Conservation (phyloP, 2,888 invertebrate species). For the Archaeoteleia sp. region DNA sequence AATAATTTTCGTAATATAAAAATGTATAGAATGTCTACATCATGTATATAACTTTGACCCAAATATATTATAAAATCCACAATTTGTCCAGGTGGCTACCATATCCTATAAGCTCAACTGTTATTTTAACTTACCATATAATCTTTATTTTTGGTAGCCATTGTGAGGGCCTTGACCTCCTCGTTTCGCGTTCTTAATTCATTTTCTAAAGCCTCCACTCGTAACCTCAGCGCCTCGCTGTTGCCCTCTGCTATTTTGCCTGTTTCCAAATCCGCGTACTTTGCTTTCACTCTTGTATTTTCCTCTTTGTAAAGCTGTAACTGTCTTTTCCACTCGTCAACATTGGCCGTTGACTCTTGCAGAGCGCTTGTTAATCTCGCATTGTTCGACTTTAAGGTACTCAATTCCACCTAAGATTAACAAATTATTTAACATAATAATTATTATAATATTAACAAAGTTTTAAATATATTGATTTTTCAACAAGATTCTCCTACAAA, state of each 20-base stretch:
- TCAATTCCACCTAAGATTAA: conserved; percentile 83
- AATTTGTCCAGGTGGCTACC: too few species aligned
- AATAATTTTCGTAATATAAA: too few species aligned
- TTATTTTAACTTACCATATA: conserved; percentile 62
- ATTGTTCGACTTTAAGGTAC: conserved; percentile 97
- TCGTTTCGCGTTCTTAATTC: conserved; percentile 90
- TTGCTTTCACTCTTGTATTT: conserved; percentile 87
- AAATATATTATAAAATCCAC: too few species aligned
- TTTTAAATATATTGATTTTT: too few species aligned
- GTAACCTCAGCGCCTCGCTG: conserved; percentile 81
- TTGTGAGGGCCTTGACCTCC: conserved; percentile 82
- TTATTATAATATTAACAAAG: too few species aligned
- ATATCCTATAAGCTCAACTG: too few species aligned
- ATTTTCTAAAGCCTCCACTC: conserved; percentile 88
- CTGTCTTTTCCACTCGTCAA: conserved; percentile 98
- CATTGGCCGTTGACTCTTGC: conserved; percentile 96
- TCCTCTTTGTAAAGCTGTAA: conserved; percentile 94
- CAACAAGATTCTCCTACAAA: too few species aligned
- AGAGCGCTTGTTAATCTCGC: conserved; percentile 94
- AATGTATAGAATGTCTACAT: too few species aligned
- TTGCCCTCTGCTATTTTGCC: conserved; percentile 77
- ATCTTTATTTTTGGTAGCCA: conserved; percentile 73
- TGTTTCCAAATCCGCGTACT: conserved; percentile 83
- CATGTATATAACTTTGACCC: too few species aligned
- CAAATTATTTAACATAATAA: background rate